These are phyloP conservation scores for Luehdorfia chinensis DNA, from an alignment of 1,140 invertebrate genomes.

Conservation along the genomic window DNA sequence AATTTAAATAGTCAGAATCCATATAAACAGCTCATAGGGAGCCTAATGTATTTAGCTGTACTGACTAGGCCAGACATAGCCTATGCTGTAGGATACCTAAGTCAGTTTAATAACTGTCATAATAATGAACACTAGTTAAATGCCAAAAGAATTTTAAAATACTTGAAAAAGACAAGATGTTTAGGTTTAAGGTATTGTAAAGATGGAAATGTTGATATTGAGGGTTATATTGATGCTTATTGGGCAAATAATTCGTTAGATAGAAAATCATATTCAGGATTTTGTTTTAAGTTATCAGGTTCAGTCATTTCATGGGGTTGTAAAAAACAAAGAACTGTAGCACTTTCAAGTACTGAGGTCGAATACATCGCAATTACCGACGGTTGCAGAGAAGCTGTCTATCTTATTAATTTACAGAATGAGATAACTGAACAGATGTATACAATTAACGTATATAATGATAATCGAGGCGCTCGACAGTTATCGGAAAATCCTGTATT, in stretches of 20 bases:
- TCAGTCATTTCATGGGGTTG: conserved; percentile 26
- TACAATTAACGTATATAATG: conserved; percentile 3
- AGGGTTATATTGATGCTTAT: conserved; percentile 22
- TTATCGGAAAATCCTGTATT: background rate
- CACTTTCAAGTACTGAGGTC: conserved; percentile 2
- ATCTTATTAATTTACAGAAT: conserved; percentile 5
- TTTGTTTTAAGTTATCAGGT: conserved; percentile 22
- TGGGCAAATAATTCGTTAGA: conserved; percentile 14
- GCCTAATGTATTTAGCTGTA: conserved; percentile 20
- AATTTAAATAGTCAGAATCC: conserved; percentile 1
- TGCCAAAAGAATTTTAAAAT: too few relatives aligned
- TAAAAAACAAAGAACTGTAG: background rate
- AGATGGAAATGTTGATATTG: conserved; percentile 9
- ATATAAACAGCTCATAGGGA: conserved; percentile 13
- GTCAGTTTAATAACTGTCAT: conserved; percentile 25
- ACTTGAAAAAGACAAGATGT: conserved; percentile 20
- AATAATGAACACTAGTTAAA: conserved; percentile 13
- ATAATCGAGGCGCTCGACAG: conserved; percentile 4
- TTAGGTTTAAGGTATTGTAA: conserved; percentile 16
- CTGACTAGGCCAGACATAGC: conserved; percentile 23
- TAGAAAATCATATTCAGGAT: conserved; percentile 22
- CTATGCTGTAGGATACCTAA: conserved; percentile 16
- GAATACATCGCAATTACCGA: conserved; percentile 1
- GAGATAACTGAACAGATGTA: background rate
- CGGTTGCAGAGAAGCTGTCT: conserved; percentile 4